phyloP scores from a whole-genome alignment of 2,113 vertebrate genomes.

The Syngnathus floridae region DNA sequence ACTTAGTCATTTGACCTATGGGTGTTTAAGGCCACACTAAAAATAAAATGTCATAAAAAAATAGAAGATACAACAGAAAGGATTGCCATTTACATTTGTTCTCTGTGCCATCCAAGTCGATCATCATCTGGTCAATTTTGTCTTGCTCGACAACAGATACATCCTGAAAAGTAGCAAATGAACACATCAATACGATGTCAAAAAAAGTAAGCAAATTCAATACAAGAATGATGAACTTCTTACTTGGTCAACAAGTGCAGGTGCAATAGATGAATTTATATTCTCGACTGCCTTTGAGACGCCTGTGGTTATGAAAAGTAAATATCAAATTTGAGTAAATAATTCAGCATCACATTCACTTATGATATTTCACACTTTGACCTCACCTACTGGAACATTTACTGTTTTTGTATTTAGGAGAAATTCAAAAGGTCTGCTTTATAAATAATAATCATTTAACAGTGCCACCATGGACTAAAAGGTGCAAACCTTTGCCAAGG shows the following conservation, averaged over 20 bases:
- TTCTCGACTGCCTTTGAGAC: conserved; percentile 93
- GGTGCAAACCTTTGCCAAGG: conserved; percentile 84
- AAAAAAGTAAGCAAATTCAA: background rate
- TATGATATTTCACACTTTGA: background rate
- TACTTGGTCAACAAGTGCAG: conserved; percentile 89
- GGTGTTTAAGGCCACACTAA: background rate
- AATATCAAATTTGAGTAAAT: conserved; percentile 32
- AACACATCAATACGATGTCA: background rate
- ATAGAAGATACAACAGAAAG: too few species aligned
- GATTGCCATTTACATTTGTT: conserved; percentile 82
- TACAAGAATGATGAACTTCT: conserved; percentile 41
- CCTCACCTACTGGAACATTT: background rate
- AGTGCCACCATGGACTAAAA: background rate
- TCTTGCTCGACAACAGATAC: conserved; percentile 86
- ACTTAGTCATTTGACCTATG: too few species aligned
- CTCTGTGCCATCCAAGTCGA: conserved; percentile 90
- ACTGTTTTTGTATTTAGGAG: background rate
- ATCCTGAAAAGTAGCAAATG: conserved; percentile 64
- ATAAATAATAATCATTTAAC: too few species aligned
- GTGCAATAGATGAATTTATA: conserved; percentile 90
- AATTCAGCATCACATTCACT: conserved; percentile 9
- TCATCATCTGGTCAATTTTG: conserved; percentile 89
- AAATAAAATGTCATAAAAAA: background rate
- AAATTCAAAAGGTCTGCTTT: background rate
- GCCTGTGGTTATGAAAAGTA: conserved; percentile 78